Evolutionary conservation across 92 coral and sea anemone species (phyloP).

Genomic region (Muricea muricata): DNA sequence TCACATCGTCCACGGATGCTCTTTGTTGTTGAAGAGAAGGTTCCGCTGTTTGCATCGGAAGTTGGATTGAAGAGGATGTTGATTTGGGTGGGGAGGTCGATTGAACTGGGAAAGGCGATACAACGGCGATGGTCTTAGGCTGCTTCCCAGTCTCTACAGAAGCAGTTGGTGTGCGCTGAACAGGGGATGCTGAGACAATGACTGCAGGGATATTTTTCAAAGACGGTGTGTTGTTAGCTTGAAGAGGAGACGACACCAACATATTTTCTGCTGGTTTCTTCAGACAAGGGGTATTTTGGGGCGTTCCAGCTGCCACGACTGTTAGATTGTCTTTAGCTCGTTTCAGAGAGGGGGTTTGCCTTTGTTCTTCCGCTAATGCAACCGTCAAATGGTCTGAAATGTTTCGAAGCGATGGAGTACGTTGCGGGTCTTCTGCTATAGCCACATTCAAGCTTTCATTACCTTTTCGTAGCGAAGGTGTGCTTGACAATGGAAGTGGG

Average conservation of each 20-base stretch:
- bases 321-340: neutral
- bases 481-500: constrained; percentile 48
- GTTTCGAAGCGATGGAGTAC: constrained; percentile 26
- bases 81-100: neutral
- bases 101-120: constrained; percentile 4
- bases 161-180: neutral
- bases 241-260: neutral
- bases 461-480: constrained; percentile 70
- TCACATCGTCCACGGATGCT: neutral
- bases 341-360: constrained; percentile 1
- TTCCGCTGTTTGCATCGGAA: neutral
- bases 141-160: constrained; percentile 4
- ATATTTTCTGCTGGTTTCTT: constrained; percentile 41
- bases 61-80: neutral
- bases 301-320: constrained; percentile 56
- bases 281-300: constrained; percentile 72
- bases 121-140: constrained; percentile 29
- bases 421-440: constrained; percentile 22
- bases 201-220: neutral
- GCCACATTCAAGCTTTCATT: neutral
- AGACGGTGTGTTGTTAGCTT: neutral
- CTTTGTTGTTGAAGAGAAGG: neutral
- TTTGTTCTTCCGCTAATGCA: constrained; percentile 8
- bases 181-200: neutral
- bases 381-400: constrained; percentile 26